Percentiles rank a stretch among this genome's conserved stretches.
Conservation (phyloP, 2,888 invertebrate species). For the Drosophila robusta region DNA sequence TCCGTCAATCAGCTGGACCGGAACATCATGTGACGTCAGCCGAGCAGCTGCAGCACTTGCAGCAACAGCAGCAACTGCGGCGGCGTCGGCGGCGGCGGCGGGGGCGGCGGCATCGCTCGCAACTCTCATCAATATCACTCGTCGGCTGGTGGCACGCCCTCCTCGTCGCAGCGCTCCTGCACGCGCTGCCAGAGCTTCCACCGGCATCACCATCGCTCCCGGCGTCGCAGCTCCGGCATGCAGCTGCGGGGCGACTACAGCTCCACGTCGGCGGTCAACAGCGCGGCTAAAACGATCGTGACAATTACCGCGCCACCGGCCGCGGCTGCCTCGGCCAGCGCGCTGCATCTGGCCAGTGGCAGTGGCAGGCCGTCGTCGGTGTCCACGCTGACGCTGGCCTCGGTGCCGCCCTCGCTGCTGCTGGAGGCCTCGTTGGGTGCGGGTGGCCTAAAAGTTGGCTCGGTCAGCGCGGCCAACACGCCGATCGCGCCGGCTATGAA, state of each 20-base stretch:
- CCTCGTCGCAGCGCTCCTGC: conserved; percentile 79
- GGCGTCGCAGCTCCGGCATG: conserved; percentile 81
- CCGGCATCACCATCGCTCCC: conserved; percentile 83
- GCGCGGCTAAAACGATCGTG: conserved; percentile 75
- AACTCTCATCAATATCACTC: conserved; percentile 73
- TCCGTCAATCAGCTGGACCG: conserved; percentile 85
- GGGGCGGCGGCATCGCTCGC: conserved; percentile 32
- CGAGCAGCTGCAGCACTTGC: conserved; percentile 85
- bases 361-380: conserved; percentile 54
- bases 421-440: conserved; percentile 56
- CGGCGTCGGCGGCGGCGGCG: conserved; percentile 49
- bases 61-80: conserved; percentile 85
- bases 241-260: conserved; percentile 69
- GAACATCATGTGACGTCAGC: conserved; percentile 85
- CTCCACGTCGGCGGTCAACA: conserved; percentile 64
- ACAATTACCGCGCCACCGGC: conserved; percentile 75
- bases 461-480: conserved; percentile 69
- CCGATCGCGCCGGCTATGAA: conserved; percentile 70
- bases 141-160: conserved; percentile 65
- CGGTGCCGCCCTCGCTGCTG: conserved; percentile 69
- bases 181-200: conserved; percentile 84
- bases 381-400: conserved; percentile 74
- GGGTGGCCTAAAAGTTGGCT: conserved; percentile 37
- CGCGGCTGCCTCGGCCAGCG: conserved; percentile 61
- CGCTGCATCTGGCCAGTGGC: conserved; percentile 52